Conservation (phyloP, 2,113 vertebrate species). For the Mustelus asterias region DNA sequence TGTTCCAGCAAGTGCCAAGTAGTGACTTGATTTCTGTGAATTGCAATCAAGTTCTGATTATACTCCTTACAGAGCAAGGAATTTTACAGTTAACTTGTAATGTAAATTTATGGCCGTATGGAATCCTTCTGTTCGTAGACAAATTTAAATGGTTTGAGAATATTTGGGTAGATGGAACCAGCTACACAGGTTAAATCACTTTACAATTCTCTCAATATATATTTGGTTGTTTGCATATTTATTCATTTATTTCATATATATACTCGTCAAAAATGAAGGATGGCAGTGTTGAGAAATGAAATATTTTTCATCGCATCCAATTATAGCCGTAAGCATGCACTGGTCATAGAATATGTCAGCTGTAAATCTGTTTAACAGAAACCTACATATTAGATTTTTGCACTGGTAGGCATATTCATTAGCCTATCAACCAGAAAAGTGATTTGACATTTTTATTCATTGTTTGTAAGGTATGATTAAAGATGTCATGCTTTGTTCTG, state of each 20-base stretch:
- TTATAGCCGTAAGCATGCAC: not conserved
- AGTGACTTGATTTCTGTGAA: not conserved
- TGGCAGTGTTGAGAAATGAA: not conserved
- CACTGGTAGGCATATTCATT: not conserved
- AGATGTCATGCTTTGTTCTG: not conserved
- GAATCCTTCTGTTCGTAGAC: not conserved
- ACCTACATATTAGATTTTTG: not conserved
- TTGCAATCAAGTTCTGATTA: not conserved
- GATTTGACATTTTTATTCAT: conserved; percentile 18
- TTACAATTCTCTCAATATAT: not conserved
- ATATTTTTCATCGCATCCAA: conserved; percentile 5
- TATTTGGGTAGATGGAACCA: not conserved
- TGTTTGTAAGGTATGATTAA: not conserved
- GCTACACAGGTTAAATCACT: not conserved
- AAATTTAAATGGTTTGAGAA: not conserved
- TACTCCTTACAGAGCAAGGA: not conserved
- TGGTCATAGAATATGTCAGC: not conserved
- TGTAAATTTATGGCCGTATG: not conserved
- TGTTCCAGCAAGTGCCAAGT: not conserved
- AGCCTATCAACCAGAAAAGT: conserved; percentile 5
- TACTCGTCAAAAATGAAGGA: not conserved
- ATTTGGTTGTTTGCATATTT: not conserved
- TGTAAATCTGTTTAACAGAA: not conserved
- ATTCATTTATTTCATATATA: not conserved
- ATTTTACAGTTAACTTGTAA: not conserved